A percentile compares a stretch with the other conserved stretches of the same genome.
These are phyloP conservation scores for Arctocebus calabarensis DNA, from an alignment of 2,797 vertebrate species.

Conservation along the genomic window DNA sequence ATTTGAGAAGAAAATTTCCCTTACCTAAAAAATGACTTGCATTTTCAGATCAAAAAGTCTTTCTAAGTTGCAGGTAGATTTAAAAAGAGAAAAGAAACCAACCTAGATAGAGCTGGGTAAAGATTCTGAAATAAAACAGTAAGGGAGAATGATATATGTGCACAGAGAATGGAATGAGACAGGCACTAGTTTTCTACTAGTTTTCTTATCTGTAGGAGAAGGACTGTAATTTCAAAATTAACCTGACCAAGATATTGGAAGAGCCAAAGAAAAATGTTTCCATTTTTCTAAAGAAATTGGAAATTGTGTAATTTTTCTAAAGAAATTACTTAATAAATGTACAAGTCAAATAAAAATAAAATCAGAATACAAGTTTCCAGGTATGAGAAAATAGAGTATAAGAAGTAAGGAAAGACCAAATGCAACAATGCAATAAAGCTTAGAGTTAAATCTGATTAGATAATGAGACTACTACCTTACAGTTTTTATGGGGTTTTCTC, in stretches of 20 bases:
- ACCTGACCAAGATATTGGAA: neutral
- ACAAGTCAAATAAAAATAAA: slow-evolving; percentile 55
- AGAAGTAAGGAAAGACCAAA: neutral
- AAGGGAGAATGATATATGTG: neutral
- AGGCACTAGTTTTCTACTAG: neutral
- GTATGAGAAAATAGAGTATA: neutral
- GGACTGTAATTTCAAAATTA: slow-evolving; percentile 26
- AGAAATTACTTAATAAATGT: slow-evolving; percentile 24
- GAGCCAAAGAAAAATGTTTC: neutral
- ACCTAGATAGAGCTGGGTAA: neutral
- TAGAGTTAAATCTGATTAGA: neutral
- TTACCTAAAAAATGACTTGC: neutral
- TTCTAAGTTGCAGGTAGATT: neutral
- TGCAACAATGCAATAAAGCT: neutral
- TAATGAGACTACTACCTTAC: neutral
- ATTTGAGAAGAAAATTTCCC: slow-evolving; percentile 12
- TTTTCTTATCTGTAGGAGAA: slow-evolving; percentile 31
- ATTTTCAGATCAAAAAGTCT: neutral
- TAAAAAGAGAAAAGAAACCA: neutral
- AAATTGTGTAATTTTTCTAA: slow-evolving; percentile 46
- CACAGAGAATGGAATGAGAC: neutral
- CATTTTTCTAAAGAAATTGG: slow-evolving; percentile 45
- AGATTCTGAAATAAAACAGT: neutral
- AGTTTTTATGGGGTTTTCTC: neutral
- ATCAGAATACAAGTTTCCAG: slow-evolving; percentile 29